Percentiles rank a stretch among this genome's conserved stretches.
Conservation (phyloP, 2,113 vertebrate genomes). For the Camelus bactrianus region DNA sequence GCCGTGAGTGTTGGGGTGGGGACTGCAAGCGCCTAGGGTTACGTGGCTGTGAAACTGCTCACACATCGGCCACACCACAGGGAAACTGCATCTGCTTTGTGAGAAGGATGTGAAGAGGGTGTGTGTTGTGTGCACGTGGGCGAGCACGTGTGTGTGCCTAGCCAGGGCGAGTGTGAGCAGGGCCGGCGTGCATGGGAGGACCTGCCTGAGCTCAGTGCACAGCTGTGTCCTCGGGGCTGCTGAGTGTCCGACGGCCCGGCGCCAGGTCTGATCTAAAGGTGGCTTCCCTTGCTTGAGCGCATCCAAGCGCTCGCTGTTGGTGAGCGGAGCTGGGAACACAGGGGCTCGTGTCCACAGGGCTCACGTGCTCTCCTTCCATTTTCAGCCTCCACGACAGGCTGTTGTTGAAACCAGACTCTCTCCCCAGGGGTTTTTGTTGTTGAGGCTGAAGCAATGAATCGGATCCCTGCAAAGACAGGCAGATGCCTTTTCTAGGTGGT, state of each 20-base stretch:
- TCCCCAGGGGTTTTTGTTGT: background rate
- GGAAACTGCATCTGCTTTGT: background rate
- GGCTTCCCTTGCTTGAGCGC: background rate
- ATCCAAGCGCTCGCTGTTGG: slow-evolving; percentile 30
- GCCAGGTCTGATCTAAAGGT: background rate
- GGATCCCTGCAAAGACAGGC: background rate
- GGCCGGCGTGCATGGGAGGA: background rate
- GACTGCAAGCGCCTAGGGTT: background rate
- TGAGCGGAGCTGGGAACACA: background rate
- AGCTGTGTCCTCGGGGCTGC: no score
- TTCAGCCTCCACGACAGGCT: slow-evolving; percentile 56
- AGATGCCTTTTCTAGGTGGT: background rate
- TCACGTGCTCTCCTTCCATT: slow-evolving; percentile 20
- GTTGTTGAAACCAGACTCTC: slow-evolving; percentile 20
- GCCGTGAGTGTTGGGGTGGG: no score
- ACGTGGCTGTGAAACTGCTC: background rate
- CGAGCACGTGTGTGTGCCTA: background rate
- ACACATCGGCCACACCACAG: background rate
- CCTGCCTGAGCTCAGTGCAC: background rate
- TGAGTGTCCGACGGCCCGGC: background rate
- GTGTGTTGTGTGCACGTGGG: background rate
- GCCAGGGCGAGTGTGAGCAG: background rate
- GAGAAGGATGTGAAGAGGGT: background rate
- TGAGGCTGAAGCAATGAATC: background rate
- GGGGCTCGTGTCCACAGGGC: slow-evolving; percentile 21